Percentiles rank a stretch among this genome's conserved stretches.
phyloP scores from a whole-genome alignment of 2,888 invertebrate genomes.

The Crematogaster levior region DNA sequence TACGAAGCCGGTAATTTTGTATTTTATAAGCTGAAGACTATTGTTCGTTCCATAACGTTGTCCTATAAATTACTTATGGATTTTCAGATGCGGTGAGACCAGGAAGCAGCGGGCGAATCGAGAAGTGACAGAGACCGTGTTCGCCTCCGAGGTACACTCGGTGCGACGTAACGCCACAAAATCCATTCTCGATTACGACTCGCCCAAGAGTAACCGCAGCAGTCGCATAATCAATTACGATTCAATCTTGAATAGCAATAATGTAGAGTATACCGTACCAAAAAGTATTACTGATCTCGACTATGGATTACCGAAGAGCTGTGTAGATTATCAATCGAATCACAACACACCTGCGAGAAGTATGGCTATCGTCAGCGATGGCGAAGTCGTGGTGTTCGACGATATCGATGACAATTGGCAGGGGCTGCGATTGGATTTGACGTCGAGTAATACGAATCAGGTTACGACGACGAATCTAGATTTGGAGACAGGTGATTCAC shows the following conservation, averaged over 20 bases:
- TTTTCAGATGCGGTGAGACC: slow-evolving; percentile 84
- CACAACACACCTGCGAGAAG: slow-evolving; percentile 83
- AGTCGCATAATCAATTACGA: slow-evolving; percentile 83
- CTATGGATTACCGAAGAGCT: slow-evolving; percentile 83
- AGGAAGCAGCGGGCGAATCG: slow-evolving; percentile 86
- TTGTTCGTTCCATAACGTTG: no score
- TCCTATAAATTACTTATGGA: slow-evolving; percentile 12
- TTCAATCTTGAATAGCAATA: slow-evolving; percentile 84
- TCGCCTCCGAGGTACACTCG: slow-evolving; percentile 88
- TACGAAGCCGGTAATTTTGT: slow-evolving; percentile 86
- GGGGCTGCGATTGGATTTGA: slow-evolving; percentile 86
- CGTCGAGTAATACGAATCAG: slow-evolving; percentile 77
- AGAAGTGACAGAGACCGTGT: slow-evolving; percentile 88
- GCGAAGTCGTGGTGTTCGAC: slow-evolving; percentile 94
- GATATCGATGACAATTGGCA: slow-evolving; percentile 95
- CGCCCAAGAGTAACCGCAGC: slow-evolving; percentile 82
- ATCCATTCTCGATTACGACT: slow-evolving; percentile 83
- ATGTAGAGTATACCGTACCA: slow-evolving; percentile 83
- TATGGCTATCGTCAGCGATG: slow-evolving; percentile 88
- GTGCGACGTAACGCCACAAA: slow-evolving; percentile 86
- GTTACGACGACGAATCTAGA: slow-evolving; percentile 75
- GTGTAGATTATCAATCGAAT: slow-evolving; percentile 84
- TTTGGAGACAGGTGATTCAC: slow-evolving; percentile 78
- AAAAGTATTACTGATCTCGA: slow-evolving; percentile 84
- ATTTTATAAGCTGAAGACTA: background rate